These are phyloP conservation scores for Molanna angustata DNA, from an alignment of 2,888 invertebrate species.

Conservation along the genomic window DNA sequence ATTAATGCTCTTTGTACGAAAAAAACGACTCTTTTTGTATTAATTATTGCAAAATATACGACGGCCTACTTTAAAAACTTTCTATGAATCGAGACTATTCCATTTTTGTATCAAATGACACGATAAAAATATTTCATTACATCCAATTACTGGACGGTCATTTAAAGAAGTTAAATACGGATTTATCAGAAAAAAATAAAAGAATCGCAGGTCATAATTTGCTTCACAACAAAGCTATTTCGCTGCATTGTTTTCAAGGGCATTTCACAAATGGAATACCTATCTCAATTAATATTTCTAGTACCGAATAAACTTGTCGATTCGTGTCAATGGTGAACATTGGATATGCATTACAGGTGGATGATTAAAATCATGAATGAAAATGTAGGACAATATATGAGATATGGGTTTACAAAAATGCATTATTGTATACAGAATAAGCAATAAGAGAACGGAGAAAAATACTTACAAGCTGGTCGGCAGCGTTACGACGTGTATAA, in stretches of 20 bases:
- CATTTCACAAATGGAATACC: conserved; percentile 39
- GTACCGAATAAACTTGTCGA: neutral
- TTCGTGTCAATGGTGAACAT: conserved; percentile 7
- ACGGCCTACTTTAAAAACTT: conserved; percentile 34
- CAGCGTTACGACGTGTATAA: conserved; percentile 53
- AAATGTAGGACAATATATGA: conserved; percentile 13
- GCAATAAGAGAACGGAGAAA: conserved; percentile 46
- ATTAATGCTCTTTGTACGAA: no score
- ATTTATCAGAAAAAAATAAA: conserved; percentile 2
- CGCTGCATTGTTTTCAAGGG: conserved; percentile 59
- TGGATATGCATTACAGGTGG: conserved; percentile 15
- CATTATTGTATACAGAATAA: conserved; percentile 28
- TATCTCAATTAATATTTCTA: conserved; percentile 1
- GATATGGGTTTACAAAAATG: conserved; percentile 5
- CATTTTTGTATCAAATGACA: conserved; percentile 20
- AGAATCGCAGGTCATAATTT: conserved; percentile 11
- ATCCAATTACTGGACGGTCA: neutral
- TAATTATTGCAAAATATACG: conserved; percentile 20
- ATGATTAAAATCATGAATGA: conserved; percentile 23
- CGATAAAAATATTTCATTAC: conserved; percentile 2
- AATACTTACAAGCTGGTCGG: conserved; percentile 56
- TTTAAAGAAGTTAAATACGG: neutral
- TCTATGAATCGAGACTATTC: conserved; percentile 24
- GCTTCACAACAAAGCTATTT: conserved; percentile 26
- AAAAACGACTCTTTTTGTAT: no score